Percentiles rank a stretch among this genome's conserved stretches.
These are phyloP conservation scores for Limosa lapponica DNA, from an alignment of 2,797 vertebrate genomes.

Conservation along the genomic window DNA sequence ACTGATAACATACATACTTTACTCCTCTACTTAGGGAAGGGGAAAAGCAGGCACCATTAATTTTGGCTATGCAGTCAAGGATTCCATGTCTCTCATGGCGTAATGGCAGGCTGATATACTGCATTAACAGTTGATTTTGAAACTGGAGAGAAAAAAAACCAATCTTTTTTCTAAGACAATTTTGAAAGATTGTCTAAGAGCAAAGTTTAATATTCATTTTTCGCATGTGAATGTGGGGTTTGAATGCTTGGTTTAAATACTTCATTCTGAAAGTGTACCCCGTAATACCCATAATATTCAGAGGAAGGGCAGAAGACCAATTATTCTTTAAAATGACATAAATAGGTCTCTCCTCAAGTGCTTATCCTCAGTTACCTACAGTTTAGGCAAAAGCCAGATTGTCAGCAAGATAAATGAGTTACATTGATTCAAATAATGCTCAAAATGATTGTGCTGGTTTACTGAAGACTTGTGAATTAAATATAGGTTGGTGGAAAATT, in stretches of 20 bases:
- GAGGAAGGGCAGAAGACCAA: constrained; percentile 3
- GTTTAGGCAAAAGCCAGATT: constrained; percentile 44
- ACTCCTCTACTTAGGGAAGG: background rate
- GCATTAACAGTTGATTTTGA: background rate
- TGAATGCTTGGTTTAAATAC: background rate
- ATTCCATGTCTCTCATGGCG: background rate
- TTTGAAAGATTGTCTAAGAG: background rate
- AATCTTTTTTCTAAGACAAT: background rate
- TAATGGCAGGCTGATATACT: background rate
- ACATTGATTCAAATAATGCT: constrained; percentile 30
- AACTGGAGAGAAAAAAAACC: background rate
- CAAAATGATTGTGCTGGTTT: constrained; percentile 9
- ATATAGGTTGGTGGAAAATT: background rate
- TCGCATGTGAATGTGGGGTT: background rate
- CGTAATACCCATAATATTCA: background rate
- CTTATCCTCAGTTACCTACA: background rate
- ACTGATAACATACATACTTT: background rate
- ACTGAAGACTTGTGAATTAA: constrained; percentile 26
- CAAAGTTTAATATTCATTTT: background rate
- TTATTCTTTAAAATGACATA: constrained; percentile 8
- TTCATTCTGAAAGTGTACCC: background rate
- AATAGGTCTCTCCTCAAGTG: background rate
- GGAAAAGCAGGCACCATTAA: background rate
- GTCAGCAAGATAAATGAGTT: background rate
- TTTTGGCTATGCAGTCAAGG: background rate